Percentiles rank a stretch among this genome's conserved stretches.
These are phyloP conservation scores for Romanogobio albipinnatus DNA, from an alignment of 2,113 vertebrate genomes.

Conservation along the genomic window DNA sequence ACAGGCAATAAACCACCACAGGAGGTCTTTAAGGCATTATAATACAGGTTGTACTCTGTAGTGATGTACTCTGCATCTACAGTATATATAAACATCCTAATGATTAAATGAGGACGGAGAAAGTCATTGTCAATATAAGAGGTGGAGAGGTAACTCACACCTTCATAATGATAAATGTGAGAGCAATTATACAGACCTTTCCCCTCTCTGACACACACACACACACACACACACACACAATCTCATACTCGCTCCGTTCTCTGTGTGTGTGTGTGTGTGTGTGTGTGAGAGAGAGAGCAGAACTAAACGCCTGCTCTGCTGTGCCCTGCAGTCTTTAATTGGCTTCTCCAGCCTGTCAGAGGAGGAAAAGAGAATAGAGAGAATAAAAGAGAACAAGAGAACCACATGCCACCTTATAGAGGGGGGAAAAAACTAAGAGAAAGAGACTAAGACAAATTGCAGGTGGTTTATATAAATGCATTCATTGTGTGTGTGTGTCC, in stretches of 20 bases:
- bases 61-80: not conserved
- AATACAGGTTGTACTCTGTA: too few relatives aligned
- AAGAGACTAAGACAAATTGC: slow-evolving; percentile 37
- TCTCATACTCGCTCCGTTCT: not conserved
- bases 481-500: not conserved
- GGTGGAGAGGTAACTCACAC: not conserved
- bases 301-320: slow-evolving; percentile 29
- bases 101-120: not conserved
- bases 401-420: slow-evolving; percentile 7
- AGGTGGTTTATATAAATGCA: slow-evolving; percentile 27
- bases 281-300: not conserved
- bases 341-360: slow-evolving; percentile 32
- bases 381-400: slow-evolving; percentile 28
- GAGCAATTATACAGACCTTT: slow-evolving; percentile 33
- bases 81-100: not conserved
- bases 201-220: not conserved
- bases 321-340: slow-evolving; percentile 37
- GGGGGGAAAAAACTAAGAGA: not conserved
- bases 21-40: too few relatives aligned
- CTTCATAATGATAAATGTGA: not conserved
- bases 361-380: slow-evolving; percentile 22
- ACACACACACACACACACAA: slow-evolving; percentile 19
- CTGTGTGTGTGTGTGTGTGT: not conserved
- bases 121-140: not conserved
- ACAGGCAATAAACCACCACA: too few relatives aligned